Conservation (phyloP, 2,888 invertebrate genomes). For the Dorcus hopei region DNA sequence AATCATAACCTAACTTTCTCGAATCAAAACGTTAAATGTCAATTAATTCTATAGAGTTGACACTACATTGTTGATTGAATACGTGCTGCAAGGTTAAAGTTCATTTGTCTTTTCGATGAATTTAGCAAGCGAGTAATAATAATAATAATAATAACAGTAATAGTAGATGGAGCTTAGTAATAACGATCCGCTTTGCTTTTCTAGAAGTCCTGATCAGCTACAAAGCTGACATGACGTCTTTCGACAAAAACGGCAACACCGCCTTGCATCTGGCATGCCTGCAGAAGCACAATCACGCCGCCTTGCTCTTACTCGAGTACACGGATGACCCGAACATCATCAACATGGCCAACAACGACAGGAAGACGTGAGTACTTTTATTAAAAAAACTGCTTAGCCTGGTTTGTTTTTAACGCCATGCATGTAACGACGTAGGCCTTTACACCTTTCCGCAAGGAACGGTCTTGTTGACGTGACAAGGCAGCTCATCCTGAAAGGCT, state of each 20-base stretch:
- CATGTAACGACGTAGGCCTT: constrained; percentile 44
- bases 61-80: no score
- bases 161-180: no score
- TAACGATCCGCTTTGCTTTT: constrained; percentile 21
- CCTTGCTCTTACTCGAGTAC: constrained; percentile 55
- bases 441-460: constrained; percentile 61
- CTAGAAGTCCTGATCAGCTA: constrained; percentile 55
- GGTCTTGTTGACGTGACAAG: constrained; percentile 60
- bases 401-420: background rate
- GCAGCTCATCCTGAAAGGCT: constrained; percentile 57
- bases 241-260: constrained; percentile 58
- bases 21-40: no score
- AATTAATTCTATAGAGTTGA: no score
- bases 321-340: constrained; percentile 48
- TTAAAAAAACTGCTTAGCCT: background rate
- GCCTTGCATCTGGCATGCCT: constrained; percentile 62
- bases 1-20: no score
- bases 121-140: no score
- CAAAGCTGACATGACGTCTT: constrained; percentile 52
- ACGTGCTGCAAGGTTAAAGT: no score
- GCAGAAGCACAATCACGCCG: constrained; percentile 55
- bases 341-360: constrained; percentile 55
- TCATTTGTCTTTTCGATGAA: no score
- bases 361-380: constrained; percentile 52
- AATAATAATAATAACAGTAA: no score